These are phyloP conservation scores for Xestia xanthographa DNA, from an alignment of 2,888 invertebrate genomes.

Conservation along the genomic window DNA sequence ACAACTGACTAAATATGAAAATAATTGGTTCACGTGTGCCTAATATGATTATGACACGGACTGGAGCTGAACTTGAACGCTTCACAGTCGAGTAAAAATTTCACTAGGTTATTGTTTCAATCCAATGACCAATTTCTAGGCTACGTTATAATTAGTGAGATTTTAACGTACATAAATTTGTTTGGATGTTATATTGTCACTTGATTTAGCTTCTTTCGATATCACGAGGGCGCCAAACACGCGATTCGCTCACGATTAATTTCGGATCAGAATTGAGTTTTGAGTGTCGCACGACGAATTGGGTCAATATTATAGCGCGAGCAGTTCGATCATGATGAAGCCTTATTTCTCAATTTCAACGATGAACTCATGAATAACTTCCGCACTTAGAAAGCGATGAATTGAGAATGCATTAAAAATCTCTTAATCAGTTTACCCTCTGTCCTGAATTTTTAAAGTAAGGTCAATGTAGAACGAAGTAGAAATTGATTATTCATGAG, in stretches of 20 bases:
- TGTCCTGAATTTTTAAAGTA: constrained; percentile 68
- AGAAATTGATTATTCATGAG: constrained; percentile 76
- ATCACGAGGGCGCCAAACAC: constrained; percentile 30
- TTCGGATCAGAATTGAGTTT: constrained; percentile 53
- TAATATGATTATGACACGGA: constrained; percentile 73
- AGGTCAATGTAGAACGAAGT: constrained; percentile 65
- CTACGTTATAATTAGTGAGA: constrained; percentile 1
- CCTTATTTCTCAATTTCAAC: constrained; percentile 45
- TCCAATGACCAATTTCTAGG: constrained; percentile 19
- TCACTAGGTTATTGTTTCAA: constrained; percentile 55
- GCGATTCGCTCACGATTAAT: constrained; percentile 40
- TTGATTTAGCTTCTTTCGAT: constrained; percentile 36
- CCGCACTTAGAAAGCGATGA: constrained; percentile 44
- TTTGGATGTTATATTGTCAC: constrained; percentile 3
- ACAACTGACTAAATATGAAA: constrained; percentile 78
- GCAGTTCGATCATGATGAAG: constrained; percentile 40
- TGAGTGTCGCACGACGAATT: constrained; percentile 54
- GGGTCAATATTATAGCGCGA: constrained; percentile 50
- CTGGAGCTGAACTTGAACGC: constrained; percentile 63
- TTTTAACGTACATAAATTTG: background rate
- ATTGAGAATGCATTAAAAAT: constrained; percentile 67
- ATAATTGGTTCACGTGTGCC: constrained; percentile 78
- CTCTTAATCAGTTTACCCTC: constrained; percentile 68
- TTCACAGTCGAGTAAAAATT: constrained; percentile 26
- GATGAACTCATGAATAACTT: constrained; percentile 42